These are phyloP conservation scores for Rutilus rutilus DNA, from an alignment of 2,113 vertebrate species.

Conservation along the genomic window DNA sequence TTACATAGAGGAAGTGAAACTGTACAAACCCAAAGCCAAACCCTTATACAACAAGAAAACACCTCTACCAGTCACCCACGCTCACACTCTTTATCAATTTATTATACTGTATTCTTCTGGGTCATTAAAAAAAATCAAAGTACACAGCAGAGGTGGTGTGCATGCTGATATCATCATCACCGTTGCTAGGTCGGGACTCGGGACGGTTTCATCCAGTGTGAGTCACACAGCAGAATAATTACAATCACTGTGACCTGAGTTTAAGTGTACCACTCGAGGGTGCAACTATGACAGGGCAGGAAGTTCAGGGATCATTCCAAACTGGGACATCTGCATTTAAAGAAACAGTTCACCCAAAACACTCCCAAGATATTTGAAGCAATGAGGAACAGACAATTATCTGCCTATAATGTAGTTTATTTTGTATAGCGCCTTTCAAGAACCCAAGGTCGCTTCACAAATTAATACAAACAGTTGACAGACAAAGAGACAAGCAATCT, in stretches of 20 bases:
- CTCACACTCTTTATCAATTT: not conserved
- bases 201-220: not conserved
- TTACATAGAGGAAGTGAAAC: not conserved
- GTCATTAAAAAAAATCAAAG: slow-evolving; percentile 25
- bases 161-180: not conserved
- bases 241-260: not conserved
- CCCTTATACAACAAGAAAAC: not conserved
- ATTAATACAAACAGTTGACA: no score
- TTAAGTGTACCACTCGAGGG: not conserved
- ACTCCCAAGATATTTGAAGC: not conserved
- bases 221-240: not conserved
- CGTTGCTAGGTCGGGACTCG: not conserved
- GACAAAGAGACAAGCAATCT: no score
- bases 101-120: not conserved
- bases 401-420: no score
- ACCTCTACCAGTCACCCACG: not conserved
- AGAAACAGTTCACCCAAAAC: not conserved
- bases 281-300: not conserved
- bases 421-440: no score
- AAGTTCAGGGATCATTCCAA: not conserved
- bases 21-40: not conserved
- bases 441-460: no score
- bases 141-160: not conserved
- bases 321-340: not conserved
- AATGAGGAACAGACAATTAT: not conserved